Conservation (phyloP, 2,888 invertebrate genomes). For the Yponomeuta evonymella region DNA sequence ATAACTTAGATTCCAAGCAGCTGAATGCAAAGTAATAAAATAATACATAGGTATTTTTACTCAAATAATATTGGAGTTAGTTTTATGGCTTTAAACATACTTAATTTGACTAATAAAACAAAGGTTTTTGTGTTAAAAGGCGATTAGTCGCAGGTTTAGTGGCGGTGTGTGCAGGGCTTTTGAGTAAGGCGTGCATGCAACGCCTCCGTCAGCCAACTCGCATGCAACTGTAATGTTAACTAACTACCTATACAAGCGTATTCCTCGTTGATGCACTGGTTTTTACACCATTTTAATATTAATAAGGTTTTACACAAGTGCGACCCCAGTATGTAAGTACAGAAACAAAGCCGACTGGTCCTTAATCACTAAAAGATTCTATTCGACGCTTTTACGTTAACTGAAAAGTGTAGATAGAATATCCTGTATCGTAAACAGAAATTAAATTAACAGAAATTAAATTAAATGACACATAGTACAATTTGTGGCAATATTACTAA, state of each 20-base stretch:
- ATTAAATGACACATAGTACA: too few species aligned
- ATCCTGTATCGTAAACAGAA: too few species aligned
- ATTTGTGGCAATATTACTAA: too few species aligned
- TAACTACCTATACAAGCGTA: not conserved
- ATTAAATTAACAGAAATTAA: too few species aligned
- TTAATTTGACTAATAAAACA: not conserved
- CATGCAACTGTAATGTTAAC: slow-evolving; percentile 38
- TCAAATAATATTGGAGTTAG: not conserved
- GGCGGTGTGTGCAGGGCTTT: slow-evolving; percentile 7
- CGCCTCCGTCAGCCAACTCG: slow-evolving; percentile 24
- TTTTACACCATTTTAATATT: not conserved
- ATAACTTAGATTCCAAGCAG: not conserved
- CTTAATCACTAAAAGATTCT: too few species aligned
- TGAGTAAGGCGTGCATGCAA: slow-evolving; percentile 42
- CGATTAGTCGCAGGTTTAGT: slow-evolving; percentile 2
- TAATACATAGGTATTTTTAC: not conserved
- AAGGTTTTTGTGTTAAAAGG: not conserved
- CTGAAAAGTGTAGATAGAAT: too few species aligned
- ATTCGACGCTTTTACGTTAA: too few species aligned
- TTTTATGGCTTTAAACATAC: not conserved
- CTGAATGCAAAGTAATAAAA: not conserved
- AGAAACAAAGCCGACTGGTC: too few species aligned
- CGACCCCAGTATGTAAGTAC: too few species aligned
- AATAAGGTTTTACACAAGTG: too few species aligned
- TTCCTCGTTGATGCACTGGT: not conserved